These are phyloP conservation scores for Pterocles orientalis DNA, from an alignment of 2,113 vertebrate species.

Conservation along the genomic window DNA sequence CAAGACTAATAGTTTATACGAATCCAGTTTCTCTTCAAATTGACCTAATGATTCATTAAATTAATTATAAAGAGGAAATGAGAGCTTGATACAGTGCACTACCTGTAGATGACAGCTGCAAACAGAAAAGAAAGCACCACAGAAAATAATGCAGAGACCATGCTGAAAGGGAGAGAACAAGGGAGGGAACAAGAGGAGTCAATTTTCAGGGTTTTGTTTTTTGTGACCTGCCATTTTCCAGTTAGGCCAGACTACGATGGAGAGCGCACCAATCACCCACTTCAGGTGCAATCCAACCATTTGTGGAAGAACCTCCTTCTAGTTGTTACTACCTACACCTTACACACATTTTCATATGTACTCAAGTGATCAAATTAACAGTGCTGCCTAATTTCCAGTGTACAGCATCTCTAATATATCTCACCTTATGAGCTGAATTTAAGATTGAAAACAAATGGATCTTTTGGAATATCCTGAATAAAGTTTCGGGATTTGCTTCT, in stretches of 20 bases:
- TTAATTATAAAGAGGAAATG: neutral
- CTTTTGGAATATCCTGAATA: neutral
- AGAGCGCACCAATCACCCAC: neutral
- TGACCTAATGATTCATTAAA: neutral
- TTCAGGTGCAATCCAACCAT: neutral
- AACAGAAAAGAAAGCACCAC: neutral
- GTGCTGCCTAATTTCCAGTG: neutral
- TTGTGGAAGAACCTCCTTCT: neutral
- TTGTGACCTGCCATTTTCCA: neutral
- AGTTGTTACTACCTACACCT: neutral
- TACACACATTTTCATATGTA: neutral
- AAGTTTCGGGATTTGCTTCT: neutral
- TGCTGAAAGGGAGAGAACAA: neutral
- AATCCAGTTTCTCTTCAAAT: neutral
- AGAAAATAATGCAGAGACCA: neutral
- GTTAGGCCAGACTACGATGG: neutral
- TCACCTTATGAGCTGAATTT: neutral
- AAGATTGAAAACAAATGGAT: neutral
- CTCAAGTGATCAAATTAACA: neutral
- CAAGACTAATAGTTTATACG: neutral
- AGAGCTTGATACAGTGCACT: neutral
- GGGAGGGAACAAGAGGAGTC: neutral
- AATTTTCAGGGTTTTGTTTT: neutral
- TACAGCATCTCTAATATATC: neutral
- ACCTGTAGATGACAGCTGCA: neutral